These are phyloP conservation scores for Uloborus plumipes DNA, from an alignment of 2,888 invertebrate species.

Conservation along the genomic window DNA sequence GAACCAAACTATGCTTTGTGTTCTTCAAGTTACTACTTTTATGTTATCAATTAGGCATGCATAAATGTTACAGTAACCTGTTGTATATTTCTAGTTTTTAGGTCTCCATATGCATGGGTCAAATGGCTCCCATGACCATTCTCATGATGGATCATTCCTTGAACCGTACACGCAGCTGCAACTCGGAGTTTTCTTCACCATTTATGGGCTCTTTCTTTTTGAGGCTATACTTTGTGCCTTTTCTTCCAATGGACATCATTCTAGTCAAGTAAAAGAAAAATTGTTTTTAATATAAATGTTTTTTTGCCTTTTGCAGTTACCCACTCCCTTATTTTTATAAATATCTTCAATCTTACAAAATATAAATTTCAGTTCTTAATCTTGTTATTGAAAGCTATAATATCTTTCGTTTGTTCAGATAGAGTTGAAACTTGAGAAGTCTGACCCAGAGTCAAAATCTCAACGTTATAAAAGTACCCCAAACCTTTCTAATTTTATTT, in stretches of 20 bases:
- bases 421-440: too few relatives aligned
- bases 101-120: slow-evolving; percentile 63
- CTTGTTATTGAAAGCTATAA: too few relatives aligned
- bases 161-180: slow-evolving; percentile 63
- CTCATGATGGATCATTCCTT: slow-evolving; percentile 48
- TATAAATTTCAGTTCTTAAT: too few relatives aligned
- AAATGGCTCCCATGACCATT: slow-evolving; percentile 45
- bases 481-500: too few relatives aligned
- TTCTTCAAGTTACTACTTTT: too few relatives aligned
- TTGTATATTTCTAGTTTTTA: slow-evolving; percentile 33
- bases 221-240: slow-evolving; percentile 66
- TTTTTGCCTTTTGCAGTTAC: background rate
- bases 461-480: too few relatives aligned
- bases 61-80: too few relatives aligned
- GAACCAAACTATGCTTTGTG: too few relatives aligned
- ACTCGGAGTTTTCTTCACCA: slow-evolving; percentile 65
- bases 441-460: too few relatives aligned
- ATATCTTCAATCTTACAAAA: too few relatives aligned
- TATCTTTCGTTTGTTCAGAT: too few relatives aligned
- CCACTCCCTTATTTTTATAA: background rate
- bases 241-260: background rate
- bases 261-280: background rate
- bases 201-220: slow-evolving; percentile 67
- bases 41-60: too few relatives aligned
- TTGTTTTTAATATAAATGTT: background rate